Evolutionary conservation across 2,113 vertebrate species (phyloP), one percentile per base, ranked within the genome.

Genomic region (Atractosteus spatula): DNA sequence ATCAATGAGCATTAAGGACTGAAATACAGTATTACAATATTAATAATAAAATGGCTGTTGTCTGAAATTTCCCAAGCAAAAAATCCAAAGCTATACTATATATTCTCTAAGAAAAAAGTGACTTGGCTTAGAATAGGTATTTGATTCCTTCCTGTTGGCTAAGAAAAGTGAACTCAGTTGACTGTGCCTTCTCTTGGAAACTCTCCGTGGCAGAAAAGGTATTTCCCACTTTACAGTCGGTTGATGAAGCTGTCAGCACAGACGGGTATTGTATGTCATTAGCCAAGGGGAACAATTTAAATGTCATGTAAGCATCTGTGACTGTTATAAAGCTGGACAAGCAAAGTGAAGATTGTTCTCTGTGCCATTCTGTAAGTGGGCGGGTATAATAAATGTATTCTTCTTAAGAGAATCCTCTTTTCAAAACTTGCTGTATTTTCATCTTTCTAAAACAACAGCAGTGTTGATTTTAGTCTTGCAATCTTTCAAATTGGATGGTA

Each of bases 261-360:
- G 47, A 62, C 14, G 14, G 4, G 59, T 62, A 29, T 29, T 29
- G 29, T 29, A 12, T 65, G 41, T 65, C 17, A 41, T 65, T 65
- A 43, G 29, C 62, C 17, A 41, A 43, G 62, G 4, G 17, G 62
- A 65, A 41, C 17, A 16, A 41, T 41, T 65, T 29, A 62, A 62
- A 65, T 65, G 62, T 41, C 62, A 65, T 8, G 2, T 65, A 43
- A 59, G 57, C 57, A 59, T 8, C 57, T 13, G 57, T 59, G 13
- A 59, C 12, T 65, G 17, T 65, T 41, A 65, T 65, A 43, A 29
- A 41, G 29, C 17, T 65, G 17, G 17, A 65, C 17, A 65, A 17
- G 62, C 41, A 65, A 8, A 65, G 29, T 65, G 62, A 65, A 29
- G 29, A 65, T 65, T 65, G 41, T 65, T 65, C 62, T 43, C 61